Percentiles rank a stretch among this genome's conserved stretches.
Conservation (phyloP, 23 tunicate species). For the Diplosoma virens region DNA sequence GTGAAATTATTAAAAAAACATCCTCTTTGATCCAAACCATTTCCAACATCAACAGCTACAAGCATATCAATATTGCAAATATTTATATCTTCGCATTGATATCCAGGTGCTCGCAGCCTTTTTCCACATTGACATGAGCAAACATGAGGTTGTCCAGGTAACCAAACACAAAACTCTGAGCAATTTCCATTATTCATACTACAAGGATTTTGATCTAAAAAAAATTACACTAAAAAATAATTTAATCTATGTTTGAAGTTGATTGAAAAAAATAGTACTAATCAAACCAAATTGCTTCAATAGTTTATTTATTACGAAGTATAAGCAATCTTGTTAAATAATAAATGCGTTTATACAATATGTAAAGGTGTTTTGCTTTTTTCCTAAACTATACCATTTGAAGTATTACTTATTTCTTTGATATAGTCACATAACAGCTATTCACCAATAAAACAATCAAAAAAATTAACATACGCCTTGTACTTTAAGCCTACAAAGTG, state of each 20-base stretch:
- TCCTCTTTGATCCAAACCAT: not conserved
- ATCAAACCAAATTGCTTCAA: too few relatives aligned
- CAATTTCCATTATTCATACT: not conserved
- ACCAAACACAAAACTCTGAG: not conserved
- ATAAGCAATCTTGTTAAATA: too few relatives aligned
- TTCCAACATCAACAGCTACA: slow-evolving; percentile 1
- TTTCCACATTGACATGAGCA: slow-evolving; percentile 1
- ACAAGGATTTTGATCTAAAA: not conserved
- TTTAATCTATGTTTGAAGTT: not conserved
- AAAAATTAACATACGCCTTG: too few relatives aligned
- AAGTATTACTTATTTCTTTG: too few relatives aligned
- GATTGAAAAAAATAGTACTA: too few relatives aligned
- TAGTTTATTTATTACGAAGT: too few relatives aligned
- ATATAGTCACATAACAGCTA: too few relatives aligned
- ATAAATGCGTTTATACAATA: too few relatives aligned
- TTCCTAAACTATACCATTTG: too few relatives aligned
- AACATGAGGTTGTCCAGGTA: not conserved
- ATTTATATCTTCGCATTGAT: not conserved
- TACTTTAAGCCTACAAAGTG: too few relatives aligned
- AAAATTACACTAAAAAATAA: not conserved
- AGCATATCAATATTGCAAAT: not conserved
- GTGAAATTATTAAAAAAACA: not conserved
- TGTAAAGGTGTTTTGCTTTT: too few relatives aligned
- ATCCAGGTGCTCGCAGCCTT: not conserved
- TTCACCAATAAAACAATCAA: too few relatives aligned